Conservation (phyloP, 2,113 vertebrate genomes). For the Camarhynchus parvulus region DNA sequence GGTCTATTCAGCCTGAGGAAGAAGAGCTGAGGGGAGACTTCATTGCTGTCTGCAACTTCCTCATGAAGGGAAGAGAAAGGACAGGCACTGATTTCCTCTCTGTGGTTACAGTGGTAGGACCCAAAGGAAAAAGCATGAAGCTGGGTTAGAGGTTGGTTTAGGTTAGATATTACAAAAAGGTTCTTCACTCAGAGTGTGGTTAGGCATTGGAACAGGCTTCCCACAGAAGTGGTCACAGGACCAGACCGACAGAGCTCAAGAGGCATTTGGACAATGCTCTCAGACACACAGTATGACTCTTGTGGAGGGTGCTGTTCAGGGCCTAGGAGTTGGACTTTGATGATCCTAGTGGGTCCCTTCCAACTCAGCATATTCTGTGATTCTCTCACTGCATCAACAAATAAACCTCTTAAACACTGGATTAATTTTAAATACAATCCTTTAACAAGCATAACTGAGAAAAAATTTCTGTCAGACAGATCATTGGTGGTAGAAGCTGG, state of each 20-base stretch:
- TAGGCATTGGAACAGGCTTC: too few species aligned
- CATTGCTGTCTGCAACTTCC: too few species aligned
- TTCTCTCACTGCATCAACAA: background rate
- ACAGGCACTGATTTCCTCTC: background rate
- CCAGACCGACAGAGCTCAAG: background rate
- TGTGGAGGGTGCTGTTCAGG: background rate
- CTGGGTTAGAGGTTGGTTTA: background rate
- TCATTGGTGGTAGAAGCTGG: background rate
- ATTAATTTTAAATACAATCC: background rate
- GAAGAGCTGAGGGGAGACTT: background rate
- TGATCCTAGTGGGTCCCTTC: background rate
- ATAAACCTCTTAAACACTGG: background rate
- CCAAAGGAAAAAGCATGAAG: background rate
- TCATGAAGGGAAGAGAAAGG: background rate
- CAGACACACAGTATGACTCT: too few species aligned
- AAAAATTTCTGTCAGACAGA: background rate
- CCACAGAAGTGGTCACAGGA: background rate
- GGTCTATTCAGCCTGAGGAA: background rate
- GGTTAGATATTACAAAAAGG: fast-evolving
- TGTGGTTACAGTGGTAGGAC: background rate
- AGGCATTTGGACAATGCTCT: background rate
- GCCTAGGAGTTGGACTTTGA: too few species aligned
- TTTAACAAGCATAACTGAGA: background rate
- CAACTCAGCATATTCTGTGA: fast-evolving
- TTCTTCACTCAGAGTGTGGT: fast-evolving